Evolutionary conservation across 2,888 invertebrate species (phyloP).

Genomic region (Drosophila fungiperda): DNA sequence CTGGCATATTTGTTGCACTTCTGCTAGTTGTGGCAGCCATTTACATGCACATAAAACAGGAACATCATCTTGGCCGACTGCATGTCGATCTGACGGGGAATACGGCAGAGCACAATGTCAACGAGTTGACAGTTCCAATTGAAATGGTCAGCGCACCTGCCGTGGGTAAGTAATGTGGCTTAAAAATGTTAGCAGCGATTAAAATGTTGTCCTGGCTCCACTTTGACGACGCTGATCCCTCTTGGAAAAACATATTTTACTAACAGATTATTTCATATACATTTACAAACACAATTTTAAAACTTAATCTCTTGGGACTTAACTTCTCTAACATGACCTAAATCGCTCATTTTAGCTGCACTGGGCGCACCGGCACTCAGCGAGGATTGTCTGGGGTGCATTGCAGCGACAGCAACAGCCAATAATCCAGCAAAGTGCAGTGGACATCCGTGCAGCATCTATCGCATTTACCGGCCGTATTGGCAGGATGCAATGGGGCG

Average conservation of each 20-base stretch:
- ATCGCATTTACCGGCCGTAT: slow-evolving; percentile 73
- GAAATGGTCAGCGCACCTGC: slow-evolving; percentile 27
- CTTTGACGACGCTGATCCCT: neutral
- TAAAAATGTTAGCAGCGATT: neutral
- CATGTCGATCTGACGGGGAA: slow-evolving; percentile 28
- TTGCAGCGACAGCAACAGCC: slow-evolving; percentile 67
- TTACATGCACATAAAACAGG: slow-evolving; percentile 72
- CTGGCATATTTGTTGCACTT: slow-evolving; percentile 64
- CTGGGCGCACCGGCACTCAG: slow-evolving; percentile 7
- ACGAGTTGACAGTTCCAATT: neutral
- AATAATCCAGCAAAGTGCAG: slow-evolving; percentile 55
- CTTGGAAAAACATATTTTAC: neutral
- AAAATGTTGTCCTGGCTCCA: neutral
- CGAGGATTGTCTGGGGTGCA: slow-evolving; percentile 72
- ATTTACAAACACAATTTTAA: neutral
- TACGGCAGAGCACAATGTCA: neutral
- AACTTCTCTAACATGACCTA: neutral
- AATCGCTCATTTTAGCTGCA: slow-evolving; percentile 17
- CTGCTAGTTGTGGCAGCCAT: slow-evolving; percentile 73
- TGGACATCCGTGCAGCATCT: slow-evolving; percentile 66
- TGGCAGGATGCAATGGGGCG: slow-evolving; percentile 71
- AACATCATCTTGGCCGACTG: slow-evolving; percentile 72
- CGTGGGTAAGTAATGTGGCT: slow-evolving; percentile 39
- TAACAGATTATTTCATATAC: neutral
- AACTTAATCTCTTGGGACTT: neutral